Percentiles rank a stretch among this genome's conserved stretches.
phyloP scores from a whole-genome alignment of 1,140 invertebrate genomes.

The Lordiphosa collinella region DNA sequence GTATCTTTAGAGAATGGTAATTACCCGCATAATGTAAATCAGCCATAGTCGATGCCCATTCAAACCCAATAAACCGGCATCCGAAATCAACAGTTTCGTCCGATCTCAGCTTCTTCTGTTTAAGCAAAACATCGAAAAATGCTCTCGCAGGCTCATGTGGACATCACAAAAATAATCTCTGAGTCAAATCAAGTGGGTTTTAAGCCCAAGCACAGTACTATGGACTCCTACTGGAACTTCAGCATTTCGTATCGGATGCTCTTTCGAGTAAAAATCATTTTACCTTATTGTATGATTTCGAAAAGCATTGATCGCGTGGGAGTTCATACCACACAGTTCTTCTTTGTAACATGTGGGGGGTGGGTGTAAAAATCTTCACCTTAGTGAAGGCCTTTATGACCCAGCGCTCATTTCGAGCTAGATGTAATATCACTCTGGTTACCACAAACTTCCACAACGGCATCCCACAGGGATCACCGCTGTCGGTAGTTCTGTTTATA shows the following conservation, averaged over 20 bases:
- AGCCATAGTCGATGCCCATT: background rate
- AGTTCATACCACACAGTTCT: too few species aligned
- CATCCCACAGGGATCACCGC: too few species aligned
- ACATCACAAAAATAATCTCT: constrained; percentile 11
- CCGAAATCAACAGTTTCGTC: constrained; percentile 4
- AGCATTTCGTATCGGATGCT: constrained; percentile 17
- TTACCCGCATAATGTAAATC: constrained; percentile 14
- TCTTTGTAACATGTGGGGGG: too few species aligned
- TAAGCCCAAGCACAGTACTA: constrained; percentile 20
- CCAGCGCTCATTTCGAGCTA: too few species aligned
- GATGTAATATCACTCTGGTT: too few species aligned
- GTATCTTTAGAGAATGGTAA: constrained; percentile 4
- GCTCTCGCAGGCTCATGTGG: constrained; percentile 18
- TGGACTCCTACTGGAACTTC: constrained; percentile 22
- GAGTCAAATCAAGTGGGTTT: constrained; percentile 21
- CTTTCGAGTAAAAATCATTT: constrained; percentile 18
- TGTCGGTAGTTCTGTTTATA: too few species aligned
- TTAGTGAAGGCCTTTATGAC: too few species aligned
- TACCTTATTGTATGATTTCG: constrained; percentile 3
- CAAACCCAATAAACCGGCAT: background rate
- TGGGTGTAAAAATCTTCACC: too few species aligned
- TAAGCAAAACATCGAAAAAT: constrained; percentile 27
- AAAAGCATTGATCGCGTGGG: too few species aligned
- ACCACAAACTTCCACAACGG: too few species aligned
- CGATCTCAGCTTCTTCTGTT: constrained; percentile 17